Conservation (phyloP, 2,113 vertebrate species). For the Acanthisitta chloris region DNA sequence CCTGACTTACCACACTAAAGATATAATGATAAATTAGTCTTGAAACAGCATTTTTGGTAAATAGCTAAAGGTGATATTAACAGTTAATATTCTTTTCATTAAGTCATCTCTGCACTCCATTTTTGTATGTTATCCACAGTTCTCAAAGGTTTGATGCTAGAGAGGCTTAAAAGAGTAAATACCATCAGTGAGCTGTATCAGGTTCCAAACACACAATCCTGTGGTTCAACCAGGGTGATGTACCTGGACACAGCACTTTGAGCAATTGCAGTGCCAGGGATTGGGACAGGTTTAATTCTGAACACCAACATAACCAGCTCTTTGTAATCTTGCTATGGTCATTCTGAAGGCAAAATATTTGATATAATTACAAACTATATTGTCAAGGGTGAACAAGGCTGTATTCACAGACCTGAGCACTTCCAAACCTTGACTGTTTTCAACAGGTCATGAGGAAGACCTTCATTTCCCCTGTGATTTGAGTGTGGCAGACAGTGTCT, state of each 20-base stretch:
- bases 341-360: neutral
- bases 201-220: neutral
- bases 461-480: neutral
- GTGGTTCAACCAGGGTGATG: neutral
- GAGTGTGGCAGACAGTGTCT: neutral
- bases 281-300: neutral
- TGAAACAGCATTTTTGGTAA: neutral
- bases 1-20: neutral
- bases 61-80: neutral
- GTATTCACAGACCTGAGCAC: neutral
- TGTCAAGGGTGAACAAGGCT: neutral
- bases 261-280: neutral
- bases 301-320: neutral
- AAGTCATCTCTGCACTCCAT: neutral
- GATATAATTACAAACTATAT: neutral
- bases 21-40: neutral
- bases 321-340: neutral
- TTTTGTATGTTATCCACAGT: neutral
- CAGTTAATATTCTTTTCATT: neutral
- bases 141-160: neutral
- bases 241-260: neutral
- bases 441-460: accelerated
- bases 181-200: neutral
- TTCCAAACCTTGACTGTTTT: neutral
- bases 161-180: neutral